phyloP scores from a whole-genome alignment of 2,888 invertebrate species.

The Camptogramma bilineatum region DNA sequence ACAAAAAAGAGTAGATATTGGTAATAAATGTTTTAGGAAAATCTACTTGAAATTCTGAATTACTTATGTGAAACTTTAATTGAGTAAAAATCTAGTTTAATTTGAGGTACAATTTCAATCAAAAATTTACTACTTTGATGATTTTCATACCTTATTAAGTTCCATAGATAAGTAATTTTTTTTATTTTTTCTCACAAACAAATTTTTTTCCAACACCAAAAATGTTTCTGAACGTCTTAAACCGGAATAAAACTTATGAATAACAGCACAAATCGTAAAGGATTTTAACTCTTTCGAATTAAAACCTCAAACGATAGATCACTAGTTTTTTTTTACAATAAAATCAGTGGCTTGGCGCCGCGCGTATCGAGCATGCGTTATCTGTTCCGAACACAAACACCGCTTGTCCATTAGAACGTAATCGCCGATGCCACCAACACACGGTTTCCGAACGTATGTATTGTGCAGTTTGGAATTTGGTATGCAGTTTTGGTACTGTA shows the following conservation, averaged over 20 bases:
- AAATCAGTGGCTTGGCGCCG: conserved; percentile 83
- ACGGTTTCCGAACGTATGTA: conserved; percentile 57
- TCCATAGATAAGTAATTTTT: too few relatives aligned
- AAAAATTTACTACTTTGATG: too few relatives aligned
- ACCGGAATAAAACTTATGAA: not conserved
- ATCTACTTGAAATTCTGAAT: too few relatives aligned
- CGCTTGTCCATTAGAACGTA: conserved; percentile 86
- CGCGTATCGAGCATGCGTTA: conserved; percentile 81
- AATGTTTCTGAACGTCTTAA: too few relatives aligned
- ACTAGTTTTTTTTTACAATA: conserved; percentile 66
- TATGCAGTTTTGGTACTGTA: conserved; percentile 54
- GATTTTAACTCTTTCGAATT: conserved; percentile 33
- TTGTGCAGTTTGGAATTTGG: conserved; percentile 67
- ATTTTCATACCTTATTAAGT: too few relatives aligned
- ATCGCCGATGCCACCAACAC: conserved; percentile 85
- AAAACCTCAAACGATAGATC: conserved; percentile 64
- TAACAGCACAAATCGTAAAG: conserved; percentile 11
- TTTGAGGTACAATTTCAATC: too few relatives aligned
- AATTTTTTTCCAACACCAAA: too few relatives aligned
- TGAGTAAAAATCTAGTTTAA: too few relatives aligned
- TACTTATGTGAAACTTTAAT: too few relatives aligned
- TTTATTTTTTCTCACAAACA: too few relatives aligned
- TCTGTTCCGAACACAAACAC: conserved; percentile 80
- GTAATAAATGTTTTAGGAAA: too few relatives aligned
- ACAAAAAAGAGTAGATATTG: too few relatives aligned